These are phyloP conservation scores for Eupsilia transversa DNA, from an alignment of 2,888 invertebrate genomes.

Conservation along the genomic window DNA sequence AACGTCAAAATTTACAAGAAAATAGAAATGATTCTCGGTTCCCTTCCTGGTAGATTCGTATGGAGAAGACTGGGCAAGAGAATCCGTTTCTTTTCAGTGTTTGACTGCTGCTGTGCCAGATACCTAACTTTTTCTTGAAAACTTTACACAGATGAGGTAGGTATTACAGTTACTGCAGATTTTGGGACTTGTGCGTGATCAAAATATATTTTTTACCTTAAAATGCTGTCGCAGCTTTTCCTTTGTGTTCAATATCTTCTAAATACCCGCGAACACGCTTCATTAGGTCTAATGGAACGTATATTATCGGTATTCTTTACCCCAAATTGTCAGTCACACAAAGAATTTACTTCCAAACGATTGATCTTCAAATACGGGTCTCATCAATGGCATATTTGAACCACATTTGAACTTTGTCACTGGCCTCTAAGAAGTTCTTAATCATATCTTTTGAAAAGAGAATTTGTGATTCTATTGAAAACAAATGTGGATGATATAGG, in stretches of 20 bases:
- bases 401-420: slow-evolving; percentile 63
- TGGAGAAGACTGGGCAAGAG: background rate
- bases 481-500: background rate
- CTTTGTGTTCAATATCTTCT: background rate
- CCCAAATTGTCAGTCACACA: slow-evolving; percentile 59
- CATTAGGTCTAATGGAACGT: slow-evolving; percentile 27
- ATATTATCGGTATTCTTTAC: slow-evolving; percentile 30
- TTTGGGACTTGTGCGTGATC: background rate
- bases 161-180: background rate
- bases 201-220: background rate
- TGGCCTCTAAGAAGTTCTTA: slow-evolving; percentile 29
- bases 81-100: background rate
- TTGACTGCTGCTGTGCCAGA: background rate
- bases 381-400: slow-evolving; percentile 61
- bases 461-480: slow-evolving; percentile 22
- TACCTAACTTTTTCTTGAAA: background rate
- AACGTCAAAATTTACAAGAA: background rate
- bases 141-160: background rate
- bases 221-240: background rate
- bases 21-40: background rate
- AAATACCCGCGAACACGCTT: background rate
- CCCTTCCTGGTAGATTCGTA: background rate
- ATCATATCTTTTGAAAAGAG: slow-evolving; percentile 16
- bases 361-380: slow-evolving; percentile 68
- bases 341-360: slow-evolving; percentile 72